Percentiles rank a stretch among this genome's conserved stretches.
Conservation (phyloP, 2,113 vertebrate species). For the Alethe castanea region DNA sequence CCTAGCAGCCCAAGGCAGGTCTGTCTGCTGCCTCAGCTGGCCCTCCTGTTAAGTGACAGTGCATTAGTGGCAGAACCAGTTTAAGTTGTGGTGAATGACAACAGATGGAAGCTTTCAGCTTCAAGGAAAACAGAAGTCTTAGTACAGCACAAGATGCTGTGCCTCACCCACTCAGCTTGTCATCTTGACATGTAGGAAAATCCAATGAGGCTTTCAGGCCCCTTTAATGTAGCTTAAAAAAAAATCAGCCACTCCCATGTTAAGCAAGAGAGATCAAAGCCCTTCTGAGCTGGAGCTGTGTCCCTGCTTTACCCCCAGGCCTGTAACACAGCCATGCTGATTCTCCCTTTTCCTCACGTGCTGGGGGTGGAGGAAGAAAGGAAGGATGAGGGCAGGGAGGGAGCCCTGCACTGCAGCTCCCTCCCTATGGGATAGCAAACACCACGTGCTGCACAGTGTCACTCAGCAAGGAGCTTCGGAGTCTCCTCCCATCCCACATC, state of each 20-base stretch:
- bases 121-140: neutral
- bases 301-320: neutral
- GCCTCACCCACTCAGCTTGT: neutral
- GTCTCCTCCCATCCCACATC: neutral
- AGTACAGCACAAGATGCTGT: neutral
- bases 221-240: neutral
- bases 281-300: neutral
- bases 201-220: neutral
- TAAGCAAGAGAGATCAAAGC: neutral
- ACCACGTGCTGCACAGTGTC: accelerated
- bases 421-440: neutral
- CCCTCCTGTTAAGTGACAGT: neutral
- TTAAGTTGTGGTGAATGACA: neutral
- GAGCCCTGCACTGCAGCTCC: neutral
- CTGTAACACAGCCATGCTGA: neutral
- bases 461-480: neutral
- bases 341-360: neutral
- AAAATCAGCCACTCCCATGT: neutral
- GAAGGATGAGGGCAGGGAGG: neutral
- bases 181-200: neutral
- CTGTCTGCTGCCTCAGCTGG: neutral
- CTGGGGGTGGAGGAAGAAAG: neutral
- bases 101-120: neutral
- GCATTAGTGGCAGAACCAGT: neutral
- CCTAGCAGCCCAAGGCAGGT: neutral